Evolutionary conservation across 2,888 invertebrate genomes (phyloP).

Genomic region (Apamea anceps): DNA sequence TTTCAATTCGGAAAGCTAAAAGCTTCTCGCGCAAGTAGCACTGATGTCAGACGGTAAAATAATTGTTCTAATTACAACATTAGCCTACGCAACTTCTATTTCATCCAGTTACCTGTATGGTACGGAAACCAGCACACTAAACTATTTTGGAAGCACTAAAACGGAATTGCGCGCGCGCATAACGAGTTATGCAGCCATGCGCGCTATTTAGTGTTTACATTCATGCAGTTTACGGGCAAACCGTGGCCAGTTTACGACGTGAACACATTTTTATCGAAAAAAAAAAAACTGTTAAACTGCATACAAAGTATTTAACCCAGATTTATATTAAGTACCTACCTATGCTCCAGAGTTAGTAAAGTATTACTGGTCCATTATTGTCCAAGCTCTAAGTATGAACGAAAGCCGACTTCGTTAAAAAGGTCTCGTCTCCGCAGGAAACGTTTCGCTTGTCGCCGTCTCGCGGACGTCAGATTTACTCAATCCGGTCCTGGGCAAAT

Average conservation of each 20-base stretch:
- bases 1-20: not conserved
- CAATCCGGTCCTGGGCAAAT: constrained; percentile 1
- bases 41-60: not conserved
- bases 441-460: constrained; percentile 14
- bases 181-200: constrained; percentile 57
- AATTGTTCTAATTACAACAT: not conserved
- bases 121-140: constrained; percentile 62
- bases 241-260: constrained; percentile 63
- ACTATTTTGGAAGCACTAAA: constrained; percentile 69
- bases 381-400: not conserved
- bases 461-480: constrained; percentile 28
- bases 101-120: constrained; percentile 45
- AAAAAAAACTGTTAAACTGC: constrained; percentile 10
- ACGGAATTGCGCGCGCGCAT: constrained; percentile 60
- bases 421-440: constrained; percentile 18
- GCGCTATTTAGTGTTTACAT: constrained; percentile 68
- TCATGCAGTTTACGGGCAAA: constrained; percentile 67
- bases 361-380: not conserved
- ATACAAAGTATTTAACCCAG: constrained; percentile 16
- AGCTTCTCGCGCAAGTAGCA: not conserved
- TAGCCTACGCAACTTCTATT: constrained; percentile 5
- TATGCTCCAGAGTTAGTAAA: not conserved
- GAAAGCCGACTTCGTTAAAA: constrained; percentile 5
- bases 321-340: not conserved
- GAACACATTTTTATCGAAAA: constrained; percentile 45